Base-by-base conservation (phyloP, 2,888 invertebrate species). In the Erynnis tages region DNA sequence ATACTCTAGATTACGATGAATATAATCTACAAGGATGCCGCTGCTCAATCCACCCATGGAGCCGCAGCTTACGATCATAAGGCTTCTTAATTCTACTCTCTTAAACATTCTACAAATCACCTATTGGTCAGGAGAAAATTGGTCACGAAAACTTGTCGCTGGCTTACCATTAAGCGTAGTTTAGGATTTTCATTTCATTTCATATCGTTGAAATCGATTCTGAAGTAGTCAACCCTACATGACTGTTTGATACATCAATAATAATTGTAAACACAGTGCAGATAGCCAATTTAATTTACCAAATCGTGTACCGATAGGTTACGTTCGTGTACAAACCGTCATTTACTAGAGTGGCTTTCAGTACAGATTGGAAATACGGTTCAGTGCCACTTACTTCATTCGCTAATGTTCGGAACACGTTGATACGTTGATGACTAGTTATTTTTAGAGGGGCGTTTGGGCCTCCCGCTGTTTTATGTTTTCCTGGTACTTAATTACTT, bases 301-400 rank as follows among this genome's bases (percentile, higher is more conserved):
- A 50, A 41, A 17, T 43, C 13, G 27, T 17, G 32, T 32, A 43
- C 35, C 34, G 23, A 38, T 48, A 46, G 48, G 8, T 17, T 41
- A 41, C 49, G 23, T 23, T 11, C 4, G 8, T 43, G 21, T 25
- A 34, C 14, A 6, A 50, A 29, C 29, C 37, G 48, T 49, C 49
- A 50, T 50, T 50, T 43, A 35, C 19, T 35, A 43, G 49, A 50
- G 49, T 50, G 49, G 41, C 49, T 50, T 50, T 50, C 41, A 50
- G 49, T 43, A 19, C 35, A 50, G 34, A 50, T 50, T 49, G 49
- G 34, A 35, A 34, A 19, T 11, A 23, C 49, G 40, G 40, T 30
- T 10, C 16, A 38, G 19, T 34, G 49, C 25, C 32, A 35, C 10
- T 37, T 27, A 40, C 23, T 40, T 17, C 34, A 49, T 49, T 43